phyloP scores from a whole-genome alignment of 2,888 invertebrate species.

The Epistrophella euchroma region DNA sequence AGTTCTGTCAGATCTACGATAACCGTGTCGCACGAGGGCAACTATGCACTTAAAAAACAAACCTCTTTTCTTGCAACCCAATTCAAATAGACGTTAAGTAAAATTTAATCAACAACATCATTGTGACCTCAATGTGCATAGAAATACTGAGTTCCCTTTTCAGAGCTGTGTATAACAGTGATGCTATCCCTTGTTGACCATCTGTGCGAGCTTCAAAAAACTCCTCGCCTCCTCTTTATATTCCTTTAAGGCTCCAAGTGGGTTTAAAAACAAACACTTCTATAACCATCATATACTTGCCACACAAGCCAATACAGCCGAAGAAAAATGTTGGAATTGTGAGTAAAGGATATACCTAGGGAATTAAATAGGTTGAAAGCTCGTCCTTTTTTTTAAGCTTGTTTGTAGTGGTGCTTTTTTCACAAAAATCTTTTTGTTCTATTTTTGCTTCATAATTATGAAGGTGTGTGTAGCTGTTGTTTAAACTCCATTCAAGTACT shows the following conservation, averaged over 20 bases:
- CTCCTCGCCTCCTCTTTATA: not conserved
- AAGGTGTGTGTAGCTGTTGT: constrained; percentile 10
- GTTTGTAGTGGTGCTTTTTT: not conserved
- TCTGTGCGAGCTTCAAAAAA: constrained; percentile 34
- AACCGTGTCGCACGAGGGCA: constrained; percentile 15
- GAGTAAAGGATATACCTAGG: constrained; percentile 7
- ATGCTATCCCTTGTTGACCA: constrained; percentile 37
- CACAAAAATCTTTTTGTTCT: not conserved
- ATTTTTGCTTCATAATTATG: not conserved
- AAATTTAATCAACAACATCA: constrained; percentile 66
- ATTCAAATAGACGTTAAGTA: constrained; percentile 47
- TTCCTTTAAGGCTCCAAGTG: not conserved
- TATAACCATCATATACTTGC: not conserved
- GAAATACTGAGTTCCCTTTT: constrained; percentile 52
- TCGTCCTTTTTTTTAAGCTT: constrained; percentile 16
- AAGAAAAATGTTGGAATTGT: constrained; percentile 3
- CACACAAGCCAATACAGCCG: constrained; percentile 25
- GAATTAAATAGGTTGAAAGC: constrained; percentile 55
- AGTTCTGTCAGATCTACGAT: constrained; percentile 4
- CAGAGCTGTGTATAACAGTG: constrained; percentile 6
- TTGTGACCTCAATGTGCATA: constrained; percentile 61
- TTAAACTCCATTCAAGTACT: constrained; percentile 57
- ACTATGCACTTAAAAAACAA: not conserved
- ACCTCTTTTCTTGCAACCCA: constrained; percentile 1
- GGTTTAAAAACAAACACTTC: constrained; percentile 41